A percentile compares a stretch with the other conserved stretches of the same genome.
Evolutionary conservation across 2,113 vertebrate species (phyloP).

Genomic region (Entelurus aequoreus): DNA sequence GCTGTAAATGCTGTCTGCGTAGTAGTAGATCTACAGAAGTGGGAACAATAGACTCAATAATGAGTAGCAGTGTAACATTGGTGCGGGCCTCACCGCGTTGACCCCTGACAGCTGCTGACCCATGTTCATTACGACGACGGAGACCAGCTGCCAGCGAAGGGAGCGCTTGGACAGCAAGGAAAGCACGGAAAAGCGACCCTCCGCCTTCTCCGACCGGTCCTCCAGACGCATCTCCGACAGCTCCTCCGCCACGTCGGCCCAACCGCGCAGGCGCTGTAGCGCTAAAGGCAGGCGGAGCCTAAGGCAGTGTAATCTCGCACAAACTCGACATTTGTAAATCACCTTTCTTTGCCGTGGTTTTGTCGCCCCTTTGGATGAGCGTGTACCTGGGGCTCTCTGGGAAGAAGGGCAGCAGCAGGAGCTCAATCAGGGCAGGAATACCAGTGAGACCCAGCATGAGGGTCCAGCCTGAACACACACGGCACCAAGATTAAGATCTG

Average conservation of each 20-base stretch:
- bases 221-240: constrained; percentile 82
- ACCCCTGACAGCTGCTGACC: constrained; percentile 92
- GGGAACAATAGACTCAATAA: background rate
- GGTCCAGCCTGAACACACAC: constrained; percentile 78
- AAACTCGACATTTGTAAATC: background rate
- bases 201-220: constrained; percentile 74
- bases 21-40: constrained; percentile 86
- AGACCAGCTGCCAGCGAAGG: constrained; percentile 87
- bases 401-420: constrained; percentile 81
- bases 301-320: background rate
- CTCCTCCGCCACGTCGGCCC: constrained; percentile 74
- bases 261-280: constrained; percentile 76
- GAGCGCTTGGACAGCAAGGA: constrained; percentile 74
- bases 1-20: constrained; percentile 82
- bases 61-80: background rate
- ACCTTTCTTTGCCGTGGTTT: constrained; percentile 74
- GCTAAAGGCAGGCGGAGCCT: constrained; percentile 53
- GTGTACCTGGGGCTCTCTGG: constrained; percentile 89
- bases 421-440: constrained; percentile 78
- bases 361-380: constrained; percentile 80
- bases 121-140: constrained; percentile 79
- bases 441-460: constrained; percentile 83
- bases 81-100: constrained; percentile 73
- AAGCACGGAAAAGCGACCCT: constrained; percentile 75
- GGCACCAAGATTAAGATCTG: constrained; percentile 4